A percentile compares a stretch with the other conserved stretches of the same genome.
Evolutionary conservation across 1,140 invertebrate species (phyloP).

Genomic region (Zaprionus davidi): DNA sequence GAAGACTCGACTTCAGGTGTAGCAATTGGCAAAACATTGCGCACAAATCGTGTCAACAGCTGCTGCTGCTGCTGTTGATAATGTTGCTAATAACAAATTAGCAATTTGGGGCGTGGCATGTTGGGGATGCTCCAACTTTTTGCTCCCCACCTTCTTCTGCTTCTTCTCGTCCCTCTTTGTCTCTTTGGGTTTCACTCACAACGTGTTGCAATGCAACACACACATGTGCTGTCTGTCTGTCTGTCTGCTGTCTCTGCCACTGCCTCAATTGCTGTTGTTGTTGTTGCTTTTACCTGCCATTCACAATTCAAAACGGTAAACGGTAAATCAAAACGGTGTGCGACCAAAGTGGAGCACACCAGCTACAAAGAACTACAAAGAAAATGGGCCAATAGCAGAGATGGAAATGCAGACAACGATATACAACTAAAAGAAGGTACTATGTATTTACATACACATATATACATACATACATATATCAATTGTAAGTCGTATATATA

Average conservation of each 20-base stretch:
- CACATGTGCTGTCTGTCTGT: neutral
- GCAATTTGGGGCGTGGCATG: conserved; percentile 32
- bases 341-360: conserved; percentile 34
- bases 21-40: conserved; percentile 42
- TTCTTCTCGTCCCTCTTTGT: neutral
- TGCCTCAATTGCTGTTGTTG: neutral
- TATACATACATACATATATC: neutral
- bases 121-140: conserved; percentile 21
- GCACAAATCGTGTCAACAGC: conserved; percentile 10
- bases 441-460: neutral
- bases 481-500: too few relatives aligned
- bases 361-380: conserved; percentile 7
- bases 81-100: conserved; percentile 52
- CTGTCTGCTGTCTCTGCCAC: neutral
- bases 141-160: neutral
- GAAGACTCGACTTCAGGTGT: conserved; percentile 9
- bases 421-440: neutral
- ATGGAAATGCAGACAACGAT: conserved; percentile 13
- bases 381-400: conserved; percentile 31
- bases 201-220: conserved; percentile 27
- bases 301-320: conserved; percentile 63
- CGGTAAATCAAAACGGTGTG: conserved; percentile 63
- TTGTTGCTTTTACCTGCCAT: conserved; percentile 17
- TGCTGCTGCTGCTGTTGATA: conserved; percentile 36
- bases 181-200: neutral